A percentile compares a stretch with the other conserved stretches of the same genome.
Conservation (phyloP, 2,888 invertebrate species). For the Eristalinus sepulchralis region DNA sequence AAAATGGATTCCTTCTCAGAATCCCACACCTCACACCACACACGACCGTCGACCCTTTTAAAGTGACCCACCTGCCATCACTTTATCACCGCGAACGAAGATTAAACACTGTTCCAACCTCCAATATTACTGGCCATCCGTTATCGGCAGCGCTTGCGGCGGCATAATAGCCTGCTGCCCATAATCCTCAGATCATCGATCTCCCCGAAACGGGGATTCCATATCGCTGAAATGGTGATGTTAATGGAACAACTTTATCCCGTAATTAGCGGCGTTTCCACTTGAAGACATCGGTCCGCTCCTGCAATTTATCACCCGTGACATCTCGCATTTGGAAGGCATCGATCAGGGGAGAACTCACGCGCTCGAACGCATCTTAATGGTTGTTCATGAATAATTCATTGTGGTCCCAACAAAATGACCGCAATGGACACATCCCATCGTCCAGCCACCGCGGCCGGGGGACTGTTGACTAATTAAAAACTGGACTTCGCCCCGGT, state of each 20-base stretch:
- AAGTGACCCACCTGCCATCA: constrained; percentile 5
- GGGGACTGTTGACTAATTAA: constrained; percentile 30
- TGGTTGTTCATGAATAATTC: constrained; percentile 54
- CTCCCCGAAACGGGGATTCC: not conserved
- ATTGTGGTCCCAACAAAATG: constrained; percentile 4
- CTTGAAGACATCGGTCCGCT: constrained; percentile 18
- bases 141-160: constrained; percentile 25
- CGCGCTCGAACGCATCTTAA: constrained; percentile 25
- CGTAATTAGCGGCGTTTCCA: constrained; percentile 52
- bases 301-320: constrained; percentile 59
- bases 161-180: constrained; percentile 40
- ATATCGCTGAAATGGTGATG: constrained; percentile 36
- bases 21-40: not conserved
- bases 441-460: not conserved
- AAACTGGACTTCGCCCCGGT: constrained; percentile 32
- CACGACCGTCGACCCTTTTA: not conserved
- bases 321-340: constrained; percentile 44
- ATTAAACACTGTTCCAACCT: constrained; percentile 34
- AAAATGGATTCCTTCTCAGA: not conserved
- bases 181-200: constrained; percentile 17
- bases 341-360: constrained; percentile 23
- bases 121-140: constrained; percentile 28
- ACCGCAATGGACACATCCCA: not conserved
- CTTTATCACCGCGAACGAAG: constrained; percentile 41
- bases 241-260: constrained; percentile 60